A percentile compares a stretch with the other conserved stretches of the same genome.
Conservation (phyloP, 2,888 invertebrate species). For the Melipona bicolor region DNA sequence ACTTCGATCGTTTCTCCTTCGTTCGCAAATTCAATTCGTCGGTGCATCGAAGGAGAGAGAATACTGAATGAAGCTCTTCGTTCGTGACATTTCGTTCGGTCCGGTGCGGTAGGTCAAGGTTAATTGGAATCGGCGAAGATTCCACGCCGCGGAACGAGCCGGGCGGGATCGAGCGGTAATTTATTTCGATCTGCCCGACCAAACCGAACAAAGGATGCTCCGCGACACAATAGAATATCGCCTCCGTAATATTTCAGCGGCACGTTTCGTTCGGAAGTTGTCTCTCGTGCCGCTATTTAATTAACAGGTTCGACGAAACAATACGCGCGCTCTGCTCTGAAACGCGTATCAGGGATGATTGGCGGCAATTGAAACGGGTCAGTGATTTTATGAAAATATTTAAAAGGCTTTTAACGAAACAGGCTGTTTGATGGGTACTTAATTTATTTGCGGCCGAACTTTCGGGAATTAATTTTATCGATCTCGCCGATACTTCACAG, state of each 20-base stretch:
- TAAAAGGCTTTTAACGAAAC: conserved; percentile 15
- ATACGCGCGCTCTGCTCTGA: conserved; percentile 9
- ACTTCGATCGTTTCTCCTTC: background rate
- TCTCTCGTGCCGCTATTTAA: conserved; percentile 34
- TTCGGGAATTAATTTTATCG: background rate
- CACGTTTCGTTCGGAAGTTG: conserved; percentile 22
- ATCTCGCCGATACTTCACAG: too few species aligned
- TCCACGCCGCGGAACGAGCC: conserved; percentile 33
- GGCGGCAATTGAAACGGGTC: conserved; percentile 20
- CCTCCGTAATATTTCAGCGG: conserved; percentile 41
- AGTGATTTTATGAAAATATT: conserved; percentile 29
- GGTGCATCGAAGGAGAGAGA: background rate
- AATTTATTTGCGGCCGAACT: background rate
- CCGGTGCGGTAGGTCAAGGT: conserved; percentile 53
- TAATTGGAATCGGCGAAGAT: conserved; percentile 60
- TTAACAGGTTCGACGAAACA: conserved; percentile 43
- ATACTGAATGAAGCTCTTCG: conserved; percentile 25
- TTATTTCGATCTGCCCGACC: conserved; percentile 49
- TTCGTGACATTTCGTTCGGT: conserved; percentile 36
- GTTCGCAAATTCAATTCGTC: background rate
- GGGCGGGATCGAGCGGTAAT: conserved; percentile 51
- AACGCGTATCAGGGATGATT: conserved; percentile 1
- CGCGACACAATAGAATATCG: conserved; percentile 28
- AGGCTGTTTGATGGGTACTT: background rate
- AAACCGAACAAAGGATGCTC: conserved; percentile 31